Percentiles rank a stretch among this genome's conserved stretches.
Conservation (phyloP, 2,888 invertebrate genomes). For the Pinctada fucata region DNA sequence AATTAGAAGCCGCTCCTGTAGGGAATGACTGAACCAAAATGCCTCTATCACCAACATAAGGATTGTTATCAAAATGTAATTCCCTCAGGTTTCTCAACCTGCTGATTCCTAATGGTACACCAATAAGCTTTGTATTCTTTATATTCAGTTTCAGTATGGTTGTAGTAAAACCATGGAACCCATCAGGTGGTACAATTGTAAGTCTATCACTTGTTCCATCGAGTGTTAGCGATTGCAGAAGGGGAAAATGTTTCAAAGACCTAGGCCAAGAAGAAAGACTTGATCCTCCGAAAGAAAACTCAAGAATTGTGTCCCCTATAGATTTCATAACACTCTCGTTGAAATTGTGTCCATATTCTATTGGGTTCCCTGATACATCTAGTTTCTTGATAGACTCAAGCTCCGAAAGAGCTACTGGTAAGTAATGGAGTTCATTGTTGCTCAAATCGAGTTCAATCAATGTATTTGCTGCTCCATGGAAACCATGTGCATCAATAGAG, state of each 20-base stretch:
- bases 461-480: not conserved
- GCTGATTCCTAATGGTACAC: conserved; percentile 47
- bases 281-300: conserved; percentile 48
- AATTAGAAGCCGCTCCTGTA: conserved; percentile 17
- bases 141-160: conserved; percentile 48
- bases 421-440: not conserved
- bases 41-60: conserved; percentile 23
- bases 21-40: conserved; percentile 43
- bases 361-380: conserved; percentile 31
- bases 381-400: conserved; percentile 17
- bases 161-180: conserved; percentile 54
- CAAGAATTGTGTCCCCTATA: conserved; percentile 31
- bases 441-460: conserved; percentile 20
- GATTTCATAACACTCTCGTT: conserved; percentile 28
- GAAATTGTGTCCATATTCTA: not conserved
- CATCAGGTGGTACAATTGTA: conserved; percentile 37
- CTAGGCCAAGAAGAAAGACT: conserved; percentile 45
- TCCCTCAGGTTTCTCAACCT: conserved; percentile 39
- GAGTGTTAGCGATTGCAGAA: conserved; percentile 38
- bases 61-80: conserved; percentile 51
- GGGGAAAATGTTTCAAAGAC: conserved; percentile 48
- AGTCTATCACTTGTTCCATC: conserved; percentile 11
- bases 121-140: conserved; percentile 42
- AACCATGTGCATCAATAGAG: not conserved
- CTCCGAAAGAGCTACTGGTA: conserved; percentile 14